phyloP scores from a whole-genome alignment of 2,113 vertebrate genomes.

The Arothron firmamentum region DNA sequence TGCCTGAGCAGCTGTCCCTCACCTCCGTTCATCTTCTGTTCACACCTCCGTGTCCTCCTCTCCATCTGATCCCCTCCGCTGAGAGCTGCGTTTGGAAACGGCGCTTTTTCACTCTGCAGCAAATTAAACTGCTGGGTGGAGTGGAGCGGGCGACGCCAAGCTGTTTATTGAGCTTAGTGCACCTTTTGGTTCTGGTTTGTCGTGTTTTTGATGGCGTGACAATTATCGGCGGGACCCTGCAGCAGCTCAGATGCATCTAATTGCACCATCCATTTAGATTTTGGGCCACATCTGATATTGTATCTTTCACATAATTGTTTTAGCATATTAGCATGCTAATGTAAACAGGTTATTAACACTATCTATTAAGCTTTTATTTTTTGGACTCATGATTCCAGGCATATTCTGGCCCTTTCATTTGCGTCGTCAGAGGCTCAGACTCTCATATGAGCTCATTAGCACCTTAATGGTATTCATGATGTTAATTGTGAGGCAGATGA shows the following conservation, averaged over 20 bases:
- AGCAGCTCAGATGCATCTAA: too few relatives aligned
- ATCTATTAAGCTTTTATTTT: neutral
- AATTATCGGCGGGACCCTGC: too few relatives aligned
- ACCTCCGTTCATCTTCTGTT: constrained; percentile 24
- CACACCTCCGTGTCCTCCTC: constrained; percentile 11
- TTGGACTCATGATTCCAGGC: neutral
- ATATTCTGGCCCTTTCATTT: too few relatives aligned
- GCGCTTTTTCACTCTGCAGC: neutral
- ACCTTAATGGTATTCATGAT: constrained; percentile 46
- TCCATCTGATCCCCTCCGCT: neutral
- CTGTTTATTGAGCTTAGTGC: too few relatives aligned
- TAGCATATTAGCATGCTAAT: neutral
- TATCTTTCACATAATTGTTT: too few relatives aligned
- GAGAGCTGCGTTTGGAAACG: neutral
- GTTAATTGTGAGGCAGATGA: constrained; percentile 49
- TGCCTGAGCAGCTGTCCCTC: constrained; percentile 20
- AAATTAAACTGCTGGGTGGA: neutral
- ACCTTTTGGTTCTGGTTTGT: too few relatives aligned
- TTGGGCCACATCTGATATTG: too few relatives aligned
- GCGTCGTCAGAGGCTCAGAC: neutral
- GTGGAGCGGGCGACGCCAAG: neutral
- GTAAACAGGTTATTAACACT: too few relatives aligned
- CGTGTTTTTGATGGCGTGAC: too few relatives aligned
- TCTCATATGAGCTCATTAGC: constrained; percentile 33
- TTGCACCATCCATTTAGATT: too few relatives aligned